A percentile compares a stretch with the other conserved stretches of the same genome.
These are phyloP conservation scores for Pogonophryne albipinna DNA, from an alignment of 2,797 vertebrate species.

Conservation along the genomic window DNA sequence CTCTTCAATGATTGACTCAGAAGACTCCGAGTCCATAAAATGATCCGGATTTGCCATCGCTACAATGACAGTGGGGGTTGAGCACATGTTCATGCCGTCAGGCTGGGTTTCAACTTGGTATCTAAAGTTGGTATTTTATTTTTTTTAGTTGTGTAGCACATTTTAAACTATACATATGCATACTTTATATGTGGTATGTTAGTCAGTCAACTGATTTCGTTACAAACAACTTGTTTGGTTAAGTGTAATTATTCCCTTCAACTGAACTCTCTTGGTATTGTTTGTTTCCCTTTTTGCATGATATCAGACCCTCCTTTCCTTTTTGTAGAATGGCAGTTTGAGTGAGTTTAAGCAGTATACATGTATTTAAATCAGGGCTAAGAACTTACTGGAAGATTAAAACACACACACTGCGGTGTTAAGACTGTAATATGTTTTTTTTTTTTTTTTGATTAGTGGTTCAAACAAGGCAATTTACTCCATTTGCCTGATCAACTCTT, in stretches of 20 bases:
- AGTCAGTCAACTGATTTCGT: neutral
- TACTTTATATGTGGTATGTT: neutral
- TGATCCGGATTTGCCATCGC: too few relatives aligned
- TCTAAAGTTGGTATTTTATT: too few relatives aligned
- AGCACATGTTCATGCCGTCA: conserved; percentile 25
- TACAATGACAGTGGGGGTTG: conserved; percentile 46
- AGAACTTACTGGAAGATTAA: neutral
- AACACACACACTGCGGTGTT: neutral
- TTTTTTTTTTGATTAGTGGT: neutral
- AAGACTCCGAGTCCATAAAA: too few relatives aligned
- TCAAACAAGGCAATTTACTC: too few relatives aligned
- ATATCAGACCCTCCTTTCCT: neutral
- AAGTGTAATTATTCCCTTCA: neutral
- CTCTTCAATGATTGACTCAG: too few relatives aligned
- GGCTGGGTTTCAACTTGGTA: neutral
- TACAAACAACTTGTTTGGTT: too few relatives aligned
- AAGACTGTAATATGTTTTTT: neutral
- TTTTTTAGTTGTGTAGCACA: neutral
- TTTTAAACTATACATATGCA: neutral
- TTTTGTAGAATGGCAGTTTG: neutral
- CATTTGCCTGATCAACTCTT: neutral
- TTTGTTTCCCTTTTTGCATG: neutral
- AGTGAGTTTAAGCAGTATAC: neutral
- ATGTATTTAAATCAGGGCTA: neutral
- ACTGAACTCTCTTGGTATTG: neutral